These are phyloP conservation scores for Drosophila putrida DNA, from an alignment of 2,888 invertebrate species.

Conservation along the genomic window DNA sequence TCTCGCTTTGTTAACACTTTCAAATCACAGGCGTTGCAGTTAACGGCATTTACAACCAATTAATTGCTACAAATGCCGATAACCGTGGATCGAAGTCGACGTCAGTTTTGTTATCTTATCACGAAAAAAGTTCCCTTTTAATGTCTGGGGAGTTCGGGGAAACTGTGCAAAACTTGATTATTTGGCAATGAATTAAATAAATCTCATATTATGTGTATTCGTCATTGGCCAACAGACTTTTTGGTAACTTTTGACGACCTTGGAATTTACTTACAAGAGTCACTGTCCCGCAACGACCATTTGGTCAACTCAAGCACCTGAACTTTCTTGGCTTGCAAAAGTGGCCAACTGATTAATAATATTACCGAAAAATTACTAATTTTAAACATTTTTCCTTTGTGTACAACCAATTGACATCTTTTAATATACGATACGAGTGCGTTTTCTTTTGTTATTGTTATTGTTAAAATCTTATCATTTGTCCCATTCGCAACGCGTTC, in stretches of 20 bases:
- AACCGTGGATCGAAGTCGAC: constrained; percentile 37
- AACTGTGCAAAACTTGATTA: constrained; percentile 36
- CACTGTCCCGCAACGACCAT: constrained; percentile 77
- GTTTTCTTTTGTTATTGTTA: constrained; percentile 22
- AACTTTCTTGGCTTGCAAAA: constrained; percentile 54
- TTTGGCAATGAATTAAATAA: constrained; percentile 48
- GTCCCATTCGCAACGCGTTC: neutral
- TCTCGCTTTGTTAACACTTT: neutral
- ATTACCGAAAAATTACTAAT: constrained; percentile 14
- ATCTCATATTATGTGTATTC: constrained; percentile 16
- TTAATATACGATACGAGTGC: constrained; percentile 3
- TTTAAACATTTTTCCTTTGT: constrained; percentile 42
- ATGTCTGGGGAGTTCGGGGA: constrained; percentile 29
- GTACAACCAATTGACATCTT: constrained; percentile 21
- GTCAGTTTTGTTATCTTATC: constrained; percentile 65
- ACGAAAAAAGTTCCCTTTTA: neutral
- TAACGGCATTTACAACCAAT: constrained; percentile 55
- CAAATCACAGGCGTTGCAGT: constrained; percentile 53
- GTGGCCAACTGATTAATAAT: constrained; percentile 11
- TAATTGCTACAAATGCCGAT: constrained; percentile 52
- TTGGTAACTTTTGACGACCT: neutral
- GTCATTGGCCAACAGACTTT: neutral
- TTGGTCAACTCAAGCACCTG: constrained; percentile 70
- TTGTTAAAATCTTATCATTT: constrained; percentile 49
- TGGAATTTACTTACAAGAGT: constrained; percentile 67